These are phyloP conservation scores for Oriolus oriolus DNA, from an alignment of 2,113 vertebrate genomes.

Conservation along the genomic window DNA sequence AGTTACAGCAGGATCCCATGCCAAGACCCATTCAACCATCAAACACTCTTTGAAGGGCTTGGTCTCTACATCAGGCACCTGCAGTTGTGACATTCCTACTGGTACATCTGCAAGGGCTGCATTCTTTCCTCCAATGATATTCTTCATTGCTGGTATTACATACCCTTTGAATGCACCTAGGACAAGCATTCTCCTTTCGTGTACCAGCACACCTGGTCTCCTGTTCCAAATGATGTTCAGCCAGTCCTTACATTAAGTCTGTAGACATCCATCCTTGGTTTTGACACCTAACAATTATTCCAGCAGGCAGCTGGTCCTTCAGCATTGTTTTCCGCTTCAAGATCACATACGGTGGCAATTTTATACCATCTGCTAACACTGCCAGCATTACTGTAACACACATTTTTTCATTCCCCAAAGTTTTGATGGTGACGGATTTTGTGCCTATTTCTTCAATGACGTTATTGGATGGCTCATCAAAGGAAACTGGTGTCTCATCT, in stretches of 20 bases:
- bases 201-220: slow-evolving; percentile 12
- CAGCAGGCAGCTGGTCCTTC: slow-evolving; percentile 62
- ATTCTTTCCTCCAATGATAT: not conserved
- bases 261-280: slow-evolving; percentile 54
- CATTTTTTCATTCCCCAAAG: slow-evolving; percentile 56
- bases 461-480: slow-evolving; percentile 22
- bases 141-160: not conserved
- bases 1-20: not conserved
- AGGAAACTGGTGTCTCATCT: slow-evolving; percentile 23
- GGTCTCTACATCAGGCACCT: not conserved
- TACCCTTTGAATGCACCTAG: not conserved
- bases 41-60: not conserved
- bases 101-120: not conserved
- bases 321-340: slow-evolving; percentile 63
- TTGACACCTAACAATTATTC: slow-evolving; percentile 65
- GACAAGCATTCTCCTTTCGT: not conserved
- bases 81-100: not conserved
- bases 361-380: slow-evolving; percentile 61
- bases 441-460: slow-evolving; percentile 23
- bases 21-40: not conserved
- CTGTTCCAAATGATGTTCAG: not conserved
- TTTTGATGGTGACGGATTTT: slow-evolving; percentile 56
- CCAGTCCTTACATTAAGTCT: slow-evolving; percentile 53
- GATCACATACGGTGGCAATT: slow-evolving; percentile 68
- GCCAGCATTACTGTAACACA: slow-evolving; percentile 43